Evolutionary conservation across 2,888 invertebrate species (phyloP).

Genomic region (Drosophila pseudotakahashii): DNA sequence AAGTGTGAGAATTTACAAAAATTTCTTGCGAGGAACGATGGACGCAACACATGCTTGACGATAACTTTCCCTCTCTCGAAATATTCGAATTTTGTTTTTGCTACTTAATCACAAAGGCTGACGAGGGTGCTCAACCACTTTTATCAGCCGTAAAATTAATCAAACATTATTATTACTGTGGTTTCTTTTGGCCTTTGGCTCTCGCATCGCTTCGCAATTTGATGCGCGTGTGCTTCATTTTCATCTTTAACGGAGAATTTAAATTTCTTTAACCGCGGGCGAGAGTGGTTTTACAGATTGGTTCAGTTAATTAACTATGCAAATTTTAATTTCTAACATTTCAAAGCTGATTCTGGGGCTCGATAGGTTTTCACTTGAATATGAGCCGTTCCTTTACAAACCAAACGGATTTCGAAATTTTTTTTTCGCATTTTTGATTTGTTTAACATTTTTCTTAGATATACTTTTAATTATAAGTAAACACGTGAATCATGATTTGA

Average conservation of each 20-base stretch:
- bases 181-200: conserved; percentile 31
- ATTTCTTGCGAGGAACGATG: background rate
- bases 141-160: conserved; percentile 64
- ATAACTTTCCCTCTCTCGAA: conserved; percentile 48
- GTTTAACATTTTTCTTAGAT: too few relatives aligned
- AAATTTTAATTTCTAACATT: conserved; percentile 35
- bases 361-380: too few relatives aligned
- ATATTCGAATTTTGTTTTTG: too few relatives aligned
- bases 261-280: conserved; percentile 39
- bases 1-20: background rate
- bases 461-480: too few relatives aligned
- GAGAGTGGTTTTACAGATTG: conserved; percentile 26
- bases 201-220: conserved; percentile 39
- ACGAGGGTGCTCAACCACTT: conserved; percentile 14
- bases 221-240: conserved; percentile 49
- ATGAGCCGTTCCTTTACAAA: too few relatives aligned
- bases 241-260: conserved; percentile 55
- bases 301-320: conserved; percentile 64
- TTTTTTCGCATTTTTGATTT: too few relatives aligned
- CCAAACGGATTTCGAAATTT: too few relatives aligned
- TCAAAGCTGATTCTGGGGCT: background rate
- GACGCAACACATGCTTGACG: conserved; percentile 1
- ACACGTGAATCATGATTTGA: too few relatives aligned
- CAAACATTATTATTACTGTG: conserved; percentile 48
- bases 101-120: too few relatives aligned